Evolutionary conservation across 2,797 vertebrate genomes (phyloP).

Genomic region (Rhynchotus rufescens): DNA sequence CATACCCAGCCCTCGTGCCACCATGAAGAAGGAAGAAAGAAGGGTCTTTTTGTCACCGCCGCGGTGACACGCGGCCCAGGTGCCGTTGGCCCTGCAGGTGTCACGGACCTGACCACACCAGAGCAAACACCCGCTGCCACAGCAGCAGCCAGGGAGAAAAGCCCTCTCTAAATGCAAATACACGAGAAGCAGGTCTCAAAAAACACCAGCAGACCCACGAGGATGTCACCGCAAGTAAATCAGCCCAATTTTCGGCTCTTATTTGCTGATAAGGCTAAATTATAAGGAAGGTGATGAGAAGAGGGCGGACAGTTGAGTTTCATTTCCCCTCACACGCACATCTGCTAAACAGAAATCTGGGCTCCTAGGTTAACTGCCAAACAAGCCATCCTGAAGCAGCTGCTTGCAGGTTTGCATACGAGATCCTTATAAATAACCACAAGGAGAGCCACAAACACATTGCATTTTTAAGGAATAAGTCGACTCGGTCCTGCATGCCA

Average conservation of each 20-base stretch:
- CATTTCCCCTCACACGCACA: neutral
- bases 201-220: neutral
- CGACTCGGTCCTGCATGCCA: neutral
- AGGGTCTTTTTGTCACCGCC: neutral
- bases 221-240: neutral
- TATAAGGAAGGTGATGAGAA: neutral
- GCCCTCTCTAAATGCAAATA: neutral
- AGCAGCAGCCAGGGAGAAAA: no score
- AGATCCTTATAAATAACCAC: neutral
- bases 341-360: neutral
- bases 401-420: neutral
- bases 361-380: neutral
- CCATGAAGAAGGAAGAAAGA: no score
- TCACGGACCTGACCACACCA: fast-evolving
- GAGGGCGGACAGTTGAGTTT: neutral
- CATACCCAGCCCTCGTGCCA: fast-evolving
- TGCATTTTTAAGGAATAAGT: neutral
- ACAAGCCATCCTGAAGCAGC: neutral
- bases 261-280: neutral
- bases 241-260: neutral
- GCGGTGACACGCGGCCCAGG: fast-evolving
- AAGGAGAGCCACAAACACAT: neutral
- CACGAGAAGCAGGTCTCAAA: neutral
- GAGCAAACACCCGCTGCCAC: neutral
- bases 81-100: fast-evolving